Conservation (phyloP, 2,888 invertebrate genomes). For the Cephus pygmeus region DNA sequence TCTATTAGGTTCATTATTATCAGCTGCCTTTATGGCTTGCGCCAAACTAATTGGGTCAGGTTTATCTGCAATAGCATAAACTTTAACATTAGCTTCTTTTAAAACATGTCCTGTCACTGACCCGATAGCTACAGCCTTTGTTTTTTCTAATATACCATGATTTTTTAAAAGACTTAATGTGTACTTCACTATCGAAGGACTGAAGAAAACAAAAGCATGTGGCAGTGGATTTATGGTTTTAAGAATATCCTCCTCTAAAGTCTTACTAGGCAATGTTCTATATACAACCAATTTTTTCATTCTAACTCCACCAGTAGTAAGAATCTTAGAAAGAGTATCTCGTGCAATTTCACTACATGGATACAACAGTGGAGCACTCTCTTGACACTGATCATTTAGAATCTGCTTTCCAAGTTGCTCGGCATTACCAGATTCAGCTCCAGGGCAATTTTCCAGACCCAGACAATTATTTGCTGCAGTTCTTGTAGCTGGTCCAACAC, state of each 20-base stretch:
- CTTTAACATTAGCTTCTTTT: slow-evolving; percentile 36
- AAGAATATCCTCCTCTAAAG: slow-evolving; percentile 44
- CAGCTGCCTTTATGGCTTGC: slow-evolving; percentile 40
- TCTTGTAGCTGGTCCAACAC: slow-evolving; percentile 57
- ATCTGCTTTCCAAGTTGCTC: slow-evolving; percentile 50
- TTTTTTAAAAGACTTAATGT: slow-evolving; percentile 38
- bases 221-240: slow-evolving; percentile 31
- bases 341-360: slow-evolving; percentile 60
- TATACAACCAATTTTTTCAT: slow-evolving; percentile 52
- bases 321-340: slow-evolving; percentile 49
- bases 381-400: slow-evolving; percentile 29
- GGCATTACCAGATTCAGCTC: slow-evolving; percentile 55
- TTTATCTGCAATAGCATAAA: slow-evolving; percentile 50
- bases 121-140: slow-evolving; percentile 58
- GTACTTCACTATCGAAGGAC: slow-evolving; percentile 56
- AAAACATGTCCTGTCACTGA: slow-evolving; percentile 56
- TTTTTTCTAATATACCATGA: slow-evolving; percentile 26
- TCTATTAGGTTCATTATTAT: slow-evolving; percentile 5
- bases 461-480: slow-evolving; percentile 43
- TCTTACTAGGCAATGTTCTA: slow-evolving; percentile 48
- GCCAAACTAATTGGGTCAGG: slow-evolving; percentile 54
- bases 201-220: slow-evolving; percentile 57
- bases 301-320: slow-evolving; percentile 37
- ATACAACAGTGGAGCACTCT: slow-evolving; percentile 47
- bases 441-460: slow-evolving; percentile 45